Percentiles rank a stretch among this genome's conserved stretches.
Evolutionary conservation across 30 jellyfish, hydroid and myxozoan genomes (phyloP).

Genomic region (Phacellophora camtschatica): DNA sequence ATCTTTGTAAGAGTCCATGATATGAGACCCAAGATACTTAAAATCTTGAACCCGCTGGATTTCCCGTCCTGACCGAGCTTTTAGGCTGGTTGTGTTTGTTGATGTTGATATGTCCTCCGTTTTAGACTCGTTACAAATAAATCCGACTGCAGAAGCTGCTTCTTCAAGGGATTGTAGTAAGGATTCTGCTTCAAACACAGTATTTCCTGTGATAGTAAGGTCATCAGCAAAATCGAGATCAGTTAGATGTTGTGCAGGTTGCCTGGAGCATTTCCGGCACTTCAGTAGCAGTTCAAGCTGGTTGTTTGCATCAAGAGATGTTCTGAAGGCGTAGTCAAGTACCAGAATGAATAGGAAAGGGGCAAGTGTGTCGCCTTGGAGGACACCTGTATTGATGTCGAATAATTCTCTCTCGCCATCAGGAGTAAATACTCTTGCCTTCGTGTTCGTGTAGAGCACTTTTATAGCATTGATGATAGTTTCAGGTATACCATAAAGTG

Average conservation of each 20-base stretch:
- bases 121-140: background rate
- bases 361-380: constrained; percentile 49
- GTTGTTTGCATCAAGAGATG: background rate
- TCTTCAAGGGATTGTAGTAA: background rate
- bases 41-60: too few relatives aligned
- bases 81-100: too few relatives aligned
- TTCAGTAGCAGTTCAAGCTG: too few relatives aligned
- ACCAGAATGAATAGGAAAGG: constrained; percentile 9
- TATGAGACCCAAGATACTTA: too few relatives aligned
- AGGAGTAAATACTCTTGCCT: background rate
- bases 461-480: background rate
- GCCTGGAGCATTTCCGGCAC: background rate
- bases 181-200: background rate
- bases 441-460: constrained; percentile 4
- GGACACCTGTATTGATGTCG: constrained; percentile 3
- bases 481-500: constrained; percentile 16
- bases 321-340: background rate
- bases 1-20: too few relatives aligned
- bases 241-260: background rate
- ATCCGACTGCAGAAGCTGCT: background rate
- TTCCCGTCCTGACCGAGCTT: too few relatives aligned
- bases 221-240: too few relatives aligned
- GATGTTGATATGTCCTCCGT: background rate
- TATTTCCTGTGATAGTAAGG: background rate
- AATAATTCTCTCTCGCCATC: constrained; percentile 13